Evolutionary conservation across 2,113 vertebrate species (phyloP).

Genomic region (Limanda limanda): DNA sequence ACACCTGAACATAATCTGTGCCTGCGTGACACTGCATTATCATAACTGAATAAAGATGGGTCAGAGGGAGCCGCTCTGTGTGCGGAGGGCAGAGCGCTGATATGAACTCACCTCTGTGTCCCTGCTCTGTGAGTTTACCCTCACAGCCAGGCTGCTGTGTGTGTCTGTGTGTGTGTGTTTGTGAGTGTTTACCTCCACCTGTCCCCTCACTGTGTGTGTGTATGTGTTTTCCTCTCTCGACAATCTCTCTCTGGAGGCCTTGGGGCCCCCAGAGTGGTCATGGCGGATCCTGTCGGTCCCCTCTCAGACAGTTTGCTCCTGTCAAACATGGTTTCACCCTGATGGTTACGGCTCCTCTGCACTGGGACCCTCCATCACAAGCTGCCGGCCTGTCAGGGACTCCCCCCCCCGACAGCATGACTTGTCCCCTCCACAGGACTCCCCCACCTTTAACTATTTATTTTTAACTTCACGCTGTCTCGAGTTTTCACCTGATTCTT

Average conservation of each 20-base stretch:
- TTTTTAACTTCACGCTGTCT: background rate
- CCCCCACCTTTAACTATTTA: background rate
- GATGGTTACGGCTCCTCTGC: slow-evolving; percentile 45
- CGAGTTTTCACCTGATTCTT: background rate
- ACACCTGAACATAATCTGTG: slow-evolving; percentile 56
- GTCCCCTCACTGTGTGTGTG: slow-evolving; percentile 11
- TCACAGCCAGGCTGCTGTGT: background rate
- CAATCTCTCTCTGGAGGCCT: slow-evolving; percentile 31
- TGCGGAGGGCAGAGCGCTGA: slow-evolving; percentile 41
- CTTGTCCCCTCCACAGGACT: slow-evolving; percentile 31
- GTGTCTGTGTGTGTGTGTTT: slow-evolving; percentile 26
- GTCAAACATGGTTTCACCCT: slow-evolving; percentile 66
- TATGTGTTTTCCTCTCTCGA: slow-evolving; percentile 8
- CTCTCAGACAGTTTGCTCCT: slow-evolving; percentile 58
- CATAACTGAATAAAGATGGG: slow-evolving; percentile 78
- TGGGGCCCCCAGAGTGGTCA: slow-evolving; percentile 50
- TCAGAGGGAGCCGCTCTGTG: slow-evolving; percentile 40
- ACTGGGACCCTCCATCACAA: slow-evolving; percentile 62
- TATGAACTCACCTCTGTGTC: slow-evolving; percentile 40
- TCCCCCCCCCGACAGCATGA: slow-evolving; percentile 40
- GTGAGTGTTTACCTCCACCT: slow-evolving; percentile 41
- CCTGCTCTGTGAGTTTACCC: slow-evolving; percentile 3
- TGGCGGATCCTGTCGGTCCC: slow-evolving; percentile 49
- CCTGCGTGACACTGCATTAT: slow-evolving; percentile 67
- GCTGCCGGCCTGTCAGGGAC: slow-evolving; percentile 43